Evolutionary conservation across 1,140 invertebrate genomes (phyloP), one percentile per base, ranked within the genome.

Genomic region (Lordiphosa clarofinis): DNA sequence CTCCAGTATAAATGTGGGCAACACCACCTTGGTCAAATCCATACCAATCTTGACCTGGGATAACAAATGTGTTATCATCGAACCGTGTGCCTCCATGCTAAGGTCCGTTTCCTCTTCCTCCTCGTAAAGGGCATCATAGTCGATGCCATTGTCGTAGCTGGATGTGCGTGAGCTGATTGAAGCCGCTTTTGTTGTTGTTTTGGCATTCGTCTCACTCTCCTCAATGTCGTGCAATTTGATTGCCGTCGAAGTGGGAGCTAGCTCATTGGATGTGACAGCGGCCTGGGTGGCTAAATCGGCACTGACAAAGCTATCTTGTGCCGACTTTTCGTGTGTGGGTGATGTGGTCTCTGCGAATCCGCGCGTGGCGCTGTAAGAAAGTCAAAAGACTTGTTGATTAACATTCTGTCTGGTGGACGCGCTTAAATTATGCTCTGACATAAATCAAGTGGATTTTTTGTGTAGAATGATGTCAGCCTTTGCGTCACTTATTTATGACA

Each of bases 31-130:
- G 2, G 98, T 99, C 73, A 99, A 92, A 90, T 99, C 98, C 98
- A 99, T 99, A 43, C 98, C 98, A 84, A 99, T 98, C 89, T 98
- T 95, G 52, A 98, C 96, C 92, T 98, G 97, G 21, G 97, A 98
- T 47, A 99, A 90, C 10, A 99, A 91, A 90, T 98, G 97, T 44
- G 95, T 95, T 66, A 99, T 95, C 61, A 99, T 96, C 43, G 96
- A 98, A 44, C 97, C 97, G 89, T 99, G 97, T 64, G 93, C 94
- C 90, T 98, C 97, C 93, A 99, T 94, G 11, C 95, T 96, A 74
- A 94, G 92, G 86, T 96, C 95, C 73, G 93, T 93, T 88, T 97
- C 96, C 74, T 95, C 94, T 62, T 95, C 94, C 79, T 96, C 95
- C 88, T 97, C 96, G 90, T 97, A 97, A 15, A 97, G 89, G 15